phyloP scores from a whole-genome alignment of 2,797 vertebrate species.

The Catharus ustulatus region DNA sequence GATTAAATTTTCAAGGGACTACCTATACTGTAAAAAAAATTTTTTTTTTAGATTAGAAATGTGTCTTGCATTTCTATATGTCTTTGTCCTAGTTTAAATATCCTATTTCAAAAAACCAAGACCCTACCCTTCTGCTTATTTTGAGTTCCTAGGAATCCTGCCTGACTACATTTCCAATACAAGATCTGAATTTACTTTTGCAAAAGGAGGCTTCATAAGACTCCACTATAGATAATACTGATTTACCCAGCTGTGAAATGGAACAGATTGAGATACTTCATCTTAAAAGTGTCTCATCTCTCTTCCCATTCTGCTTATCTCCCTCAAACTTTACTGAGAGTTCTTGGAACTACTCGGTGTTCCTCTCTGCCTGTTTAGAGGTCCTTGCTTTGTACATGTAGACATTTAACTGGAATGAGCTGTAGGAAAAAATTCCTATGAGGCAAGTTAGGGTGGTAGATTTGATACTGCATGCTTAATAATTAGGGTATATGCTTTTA shows the following conservation, averaged over 20 bases:
- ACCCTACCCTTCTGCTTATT: background rate
- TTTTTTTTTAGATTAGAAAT: background rate
- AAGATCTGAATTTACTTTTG: background rate
- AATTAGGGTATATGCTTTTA: background rate
- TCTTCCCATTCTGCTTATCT: background rate
- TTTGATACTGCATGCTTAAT: background rate
- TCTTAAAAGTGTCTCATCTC: background rate
- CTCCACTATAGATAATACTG: background rate
- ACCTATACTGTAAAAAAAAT: background rate
- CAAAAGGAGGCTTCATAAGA: background rate
- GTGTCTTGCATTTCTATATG: background rate
- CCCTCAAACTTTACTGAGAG: background rate
- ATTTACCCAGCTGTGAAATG: background rate
- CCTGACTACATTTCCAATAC: background rate
- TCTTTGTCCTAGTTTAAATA: background rate
- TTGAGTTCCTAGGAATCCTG: background rate
- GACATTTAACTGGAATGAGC: background rate
- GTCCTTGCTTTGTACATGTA: background rate
- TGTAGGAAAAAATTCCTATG: background rate
- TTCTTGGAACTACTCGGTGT: background rate
- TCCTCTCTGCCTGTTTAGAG: background rate
- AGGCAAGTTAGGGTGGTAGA: background rate
- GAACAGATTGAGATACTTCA: background rate
- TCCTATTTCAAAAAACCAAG: background rate
- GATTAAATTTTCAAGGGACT: background rate